These are phyloP conservation scores for Typhlomys cinereus DNA, from an alignment of 2,113 vertebrate species.

Conservation along the genomic window DNA sequence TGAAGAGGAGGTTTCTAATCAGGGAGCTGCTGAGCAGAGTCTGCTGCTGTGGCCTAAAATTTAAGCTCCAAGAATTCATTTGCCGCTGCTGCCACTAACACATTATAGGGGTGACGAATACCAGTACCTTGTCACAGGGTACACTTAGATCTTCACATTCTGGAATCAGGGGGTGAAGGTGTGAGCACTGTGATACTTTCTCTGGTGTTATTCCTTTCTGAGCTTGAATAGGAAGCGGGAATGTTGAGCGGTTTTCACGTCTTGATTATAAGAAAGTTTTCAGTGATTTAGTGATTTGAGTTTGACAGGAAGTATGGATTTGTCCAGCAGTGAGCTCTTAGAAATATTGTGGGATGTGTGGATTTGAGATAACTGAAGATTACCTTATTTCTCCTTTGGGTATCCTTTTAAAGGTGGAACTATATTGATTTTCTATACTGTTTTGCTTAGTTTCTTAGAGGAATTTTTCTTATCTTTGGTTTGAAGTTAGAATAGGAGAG, in stretches of 20 bases:
- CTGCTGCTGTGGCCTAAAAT: conserved; percentile 68
- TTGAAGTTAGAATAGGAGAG: conserved; percentile 12
- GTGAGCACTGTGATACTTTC: background rate
- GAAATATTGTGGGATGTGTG: background rate
- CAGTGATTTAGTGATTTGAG: conserved; percentile 16
- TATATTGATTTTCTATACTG: background rate
- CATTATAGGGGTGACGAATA: conserved; percentile 42
- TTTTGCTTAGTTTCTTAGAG: conserved; percentile 24
- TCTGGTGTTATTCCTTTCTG: conserved; percentile 24
- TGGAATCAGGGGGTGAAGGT: conserved; percentile 19
- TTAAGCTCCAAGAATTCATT: conserved; percentile 59
- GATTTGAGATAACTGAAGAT: background rate
- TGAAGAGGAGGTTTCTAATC: conserved; percentile 79
- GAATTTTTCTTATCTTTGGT: conserved; percentile 21
- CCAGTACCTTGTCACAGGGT: conserved; percentile 49
- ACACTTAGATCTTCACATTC: conserved; percentile 39
- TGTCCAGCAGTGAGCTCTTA: background rate
- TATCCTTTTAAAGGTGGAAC: background rate
- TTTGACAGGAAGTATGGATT: background rate
- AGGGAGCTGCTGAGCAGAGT: conserved; percentile 66
- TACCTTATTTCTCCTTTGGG: background rate
- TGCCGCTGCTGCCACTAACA: background rate
- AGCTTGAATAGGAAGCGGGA: conserved; percentile 1
- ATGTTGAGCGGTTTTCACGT: background rate
- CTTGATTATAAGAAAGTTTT: conserved; percentile 13